A percentile compares a stretch with the other conserved stretches of the same genome.
These are phyloP conservation scores for Darwinula stevensoni DNA, from an alignment of 2,888 invertebrate species.

Conservation along the genomic window DNA sequence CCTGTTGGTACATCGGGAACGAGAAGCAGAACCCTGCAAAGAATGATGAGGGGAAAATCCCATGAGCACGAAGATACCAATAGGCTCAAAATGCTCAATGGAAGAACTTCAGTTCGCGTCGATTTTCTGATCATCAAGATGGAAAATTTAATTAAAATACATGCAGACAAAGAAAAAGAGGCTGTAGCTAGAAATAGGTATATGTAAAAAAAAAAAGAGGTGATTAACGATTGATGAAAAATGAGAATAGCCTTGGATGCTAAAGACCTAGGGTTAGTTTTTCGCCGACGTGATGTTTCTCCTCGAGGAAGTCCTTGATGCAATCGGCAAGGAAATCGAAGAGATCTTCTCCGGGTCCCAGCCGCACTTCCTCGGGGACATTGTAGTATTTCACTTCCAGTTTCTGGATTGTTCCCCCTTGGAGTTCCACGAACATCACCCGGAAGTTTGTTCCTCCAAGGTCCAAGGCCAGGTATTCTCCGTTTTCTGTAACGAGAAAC, in stretches of 20 bases:
- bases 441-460: conserved; percentile 55
- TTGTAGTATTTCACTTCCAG: conserved; percentile 27
- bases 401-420: conserved; percentile 22
- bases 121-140: no score
- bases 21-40: conserved; percentile 51
- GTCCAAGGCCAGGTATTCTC: conserved; percentile 41
- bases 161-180: no score
- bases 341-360: conserved; percentile 29
- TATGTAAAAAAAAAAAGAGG: no score
- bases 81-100: conserved; percentile 30
- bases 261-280: conserved; percentile 25
- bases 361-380: conserved; percentile 24
- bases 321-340: conserved; percentile 47
- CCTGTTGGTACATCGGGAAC: conserved; percentile 46
- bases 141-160: no score
- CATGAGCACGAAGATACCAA: background rate
- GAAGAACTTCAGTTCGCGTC: no score
- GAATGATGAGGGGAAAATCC: no score
- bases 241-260: no score
- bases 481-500: no score
- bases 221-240: no score
- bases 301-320: conserved; percentile 35
- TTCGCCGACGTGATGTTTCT: no score
- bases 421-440: conserved; percentile 31
- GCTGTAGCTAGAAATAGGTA: no score